Conservation (phyloP, 2,797 vertebrate genomes). For the Gadopsis marmoratus region DNA sequence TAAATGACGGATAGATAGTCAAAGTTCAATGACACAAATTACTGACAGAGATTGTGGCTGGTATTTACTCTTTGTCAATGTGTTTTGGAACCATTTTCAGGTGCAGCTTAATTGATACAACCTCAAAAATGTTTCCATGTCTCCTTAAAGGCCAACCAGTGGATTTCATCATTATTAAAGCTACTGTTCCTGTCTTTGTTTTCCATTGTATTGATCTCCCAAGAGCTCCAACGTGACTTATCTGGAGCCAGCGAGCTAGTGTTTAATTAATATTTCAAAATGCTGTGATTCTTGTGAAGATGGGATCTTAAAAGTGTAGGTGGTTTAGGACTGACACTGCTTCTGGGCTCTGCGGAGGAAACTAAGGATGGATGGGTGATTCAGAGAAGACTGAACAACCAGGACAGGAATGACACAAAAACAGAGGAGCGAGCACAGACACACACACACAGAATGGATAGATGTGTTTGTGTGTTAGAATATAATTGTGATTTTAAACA, state of each 20-base stretch:
- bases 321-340: constrained; percentile 7
- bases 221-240: constrained; percentile 36
- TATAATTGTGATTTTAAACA: constrained; percentile 56
- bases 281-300: constrained; percentile 19
- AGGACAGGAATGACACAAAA: constrained; percentile 27
- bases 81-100: neutral
- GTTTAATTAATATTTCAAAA: constrained; percentile 54
- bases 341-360: constrained; percentile 26
- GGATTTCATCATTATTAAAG: constrained; percentile 25
- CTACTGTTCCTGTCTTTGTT: constrained; percentile 26
- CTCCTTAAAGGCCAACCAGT: neutral
- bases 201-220: constrained; percentile 42
- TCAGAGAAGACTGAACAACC: constrained; percentile 34
- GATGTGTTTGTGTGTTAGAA: constrained; percentile 37
- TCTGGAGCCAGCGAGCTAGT: constrained; percentile 10
- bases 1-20: neutral
- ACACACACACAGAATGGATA: constrained; percentile 17
- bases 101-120: constrained; percentile 5
- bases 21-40: neutral
- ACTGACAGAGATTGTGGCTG: neutral
- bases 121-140: neutral
- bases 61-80: neutral
- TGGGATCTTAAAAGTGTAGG: constrained; percentile 16
- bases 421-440: constrained; percentile 35
- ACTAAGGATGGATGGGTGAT: constrained; percentile 32